Base-by-base conservation (phyloP, 2,888 invertebrate species). In the Tipula helvola region DNA sequence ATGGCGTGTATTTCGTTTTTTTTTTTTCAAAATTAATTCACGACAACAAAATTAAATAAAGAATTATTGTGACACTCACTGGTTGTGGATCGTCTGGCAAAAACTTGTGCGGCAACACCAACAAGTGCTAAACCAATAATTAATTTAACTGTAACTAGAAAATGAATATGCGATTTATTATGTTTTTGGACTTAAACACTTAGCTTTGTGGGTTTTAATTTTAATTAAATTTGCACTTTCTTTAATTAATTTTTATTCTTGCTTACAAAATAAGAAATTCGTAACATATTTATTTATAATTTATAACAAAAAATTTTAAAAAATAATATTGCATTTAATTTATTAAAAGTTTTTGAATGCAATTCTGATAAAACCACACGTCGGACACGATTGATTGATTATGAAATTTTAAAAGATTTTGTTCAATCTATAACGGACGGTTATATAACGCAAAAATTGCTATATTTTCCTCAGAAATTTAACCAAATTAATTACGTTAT, bases 71-170 rank as follows among this genome's bases (percentile, higher is more conserved):
- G 41, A 84, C 84, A 89, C 89, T 89, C 89, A 92, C 92, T 91
- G 90, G 94, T 94, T 91, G 94, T 94, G 93, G 93, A 93, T 92
- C 95, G 94, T 93, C 95, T 95, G 92, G 96, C 94, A 92, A 97
- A 94, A 91, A 96, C 96, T 92, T 96, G 95, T 93, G 96, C 96
- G 90, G 96, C 96, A 91, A 96, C 96, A 91, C 95, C 93, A 92
- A 96, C 94, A 91, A 97, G 94, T 90, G 96, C 96, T 92, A 95
- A 94, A 91, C 97, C 97, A 92, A 97, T 95, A 92, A 94, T 94
- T 93, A 96, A 93, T 93, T 96, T 97, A 93, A 96, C 95, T 92
- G 95, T 95, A 94, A 96, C 96, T 96, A 95, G 71, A 71, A 71
- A 71, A 71, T 71, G n/a, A 71, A 71, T 71, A 71, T 28, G 71